Base-by-base conservation (phyloP, 2,797 vertebrate species). In the Zonotrichia albicollis region DNA sequence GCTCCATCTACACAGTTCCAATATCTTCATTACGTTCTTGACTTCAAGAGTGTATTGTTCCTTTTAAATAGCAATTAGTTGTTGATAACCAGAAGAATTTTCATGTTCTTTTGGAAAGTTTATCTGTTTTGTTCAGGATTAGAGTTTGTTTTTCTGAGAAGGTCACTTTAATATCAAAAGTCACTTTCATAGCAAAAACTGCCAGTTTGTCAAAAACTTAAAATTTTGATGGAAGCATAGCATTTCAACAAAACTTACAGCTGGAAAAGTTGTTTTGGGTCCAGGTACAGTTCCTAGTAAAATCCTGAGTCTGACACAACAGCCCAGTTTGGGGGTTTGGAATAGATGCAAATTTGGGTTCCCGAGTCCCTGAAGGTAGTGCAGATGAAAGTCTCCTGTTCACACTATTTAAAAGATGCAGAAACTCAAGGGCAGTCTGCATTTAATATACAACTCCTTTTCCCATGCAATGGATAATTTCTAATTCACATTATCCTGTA, bases 391-490 rank as follows among this genome's bases (percentile, higher is more conserved):
- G 11, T 7, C 66, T 80, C 13, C 27, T n/a, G 2, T 32, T 91
- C 5, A 27, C 17, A 3, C 17, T 27, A 2, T 36, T 34, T 68
- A 53, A 67, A 79, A 54, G 30, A 61, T 72, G 48, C 20, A 48
- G 32, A 34, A 76, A 57, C 25, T 62, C 36, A 40, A 74, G 43
- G 19, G 2, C 23, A 58, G 16, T 30, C 32, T 43, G 40, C 3
- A 10, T 85, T 79, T 62, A 30, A 46, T 65, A 68, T 27, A 19
- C 6, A 20, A 27, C 4, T 61, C 3, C 2, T 74, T 42, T 80
- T 80, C 21, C 57, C 9, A 21, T 34, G 19, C 2, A 46, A 29
- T 1, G 3, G 8, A 38, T 73, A 0, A 0, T 25, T 77, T 83
- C 8, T 66, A 66, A 38, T 53, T 51, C 10, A 4, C 7, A 3